Conservation (phyloP, 35 echinoderm and acorn worm genomes). For the Heliocidaris tuberculata region DNA sequence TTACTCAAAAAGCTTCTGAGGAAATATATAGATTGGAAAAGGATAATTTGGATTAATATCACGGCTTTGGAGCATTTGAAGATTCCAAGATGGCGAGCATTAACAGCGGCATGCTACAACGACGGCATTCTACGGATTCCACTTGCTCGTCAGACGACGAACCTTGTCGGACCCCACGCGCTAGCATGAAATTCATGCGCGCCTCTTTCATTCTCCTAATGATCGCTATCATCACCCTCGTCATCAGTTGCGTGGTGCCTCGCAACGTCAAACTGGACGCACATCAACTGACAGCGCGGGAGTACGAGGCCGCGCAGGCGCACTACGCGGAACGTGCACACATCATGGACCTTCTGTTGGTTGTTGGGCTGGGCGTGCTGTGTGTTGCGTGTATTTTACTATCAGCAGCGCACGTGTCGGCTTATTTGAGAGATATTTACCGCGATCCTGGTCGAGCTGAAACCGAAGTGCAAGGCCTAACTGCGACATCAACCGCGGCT, state of each 20-base stretch:
- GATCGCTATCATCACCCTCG: neutral
- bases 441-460: neutral
- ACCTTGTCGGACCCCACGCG: slow-evolving; percentile 1
- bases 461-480: neutral
- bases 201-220: neutral
- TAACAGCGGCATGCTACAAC: neutral
- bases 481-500: neutral
- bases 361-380: slow-evolving; percentile 35
- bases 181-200: neutral
- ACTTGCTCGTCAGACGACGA: neutral
- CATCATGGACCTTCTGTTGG: slow-evolving; percentile 38
- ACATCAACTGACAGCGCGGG: slow-evolving; percentile 29
- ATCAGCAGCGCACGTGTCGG: slow-evolving; percentile 20
- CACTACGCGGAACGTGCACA: slow-evolving; percentile 11
- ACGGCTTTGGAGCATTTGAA: neutral
- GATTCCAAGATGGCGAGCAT: neutral
- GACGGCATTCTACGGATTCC: neutral
- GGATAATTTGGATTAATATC: neutral
- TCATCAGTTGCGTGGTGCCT: slow-evolving; percentile 2
- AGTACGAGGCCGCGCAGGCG: slow-evolving; percentile 45
- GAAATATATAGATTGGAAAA: neutral
- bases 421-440: neutral
- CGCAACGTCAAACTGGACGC: slow-evolving; percentile 23
- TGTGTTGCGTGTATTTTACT: neutral
- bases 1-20: no score